Percentiles rank a stretch among this genome's conserved stretches.
Evolutionary conservation across 2,113 vertebrate genomes (phyloP).

Genomic region (Seriola dumerili): DNA sequence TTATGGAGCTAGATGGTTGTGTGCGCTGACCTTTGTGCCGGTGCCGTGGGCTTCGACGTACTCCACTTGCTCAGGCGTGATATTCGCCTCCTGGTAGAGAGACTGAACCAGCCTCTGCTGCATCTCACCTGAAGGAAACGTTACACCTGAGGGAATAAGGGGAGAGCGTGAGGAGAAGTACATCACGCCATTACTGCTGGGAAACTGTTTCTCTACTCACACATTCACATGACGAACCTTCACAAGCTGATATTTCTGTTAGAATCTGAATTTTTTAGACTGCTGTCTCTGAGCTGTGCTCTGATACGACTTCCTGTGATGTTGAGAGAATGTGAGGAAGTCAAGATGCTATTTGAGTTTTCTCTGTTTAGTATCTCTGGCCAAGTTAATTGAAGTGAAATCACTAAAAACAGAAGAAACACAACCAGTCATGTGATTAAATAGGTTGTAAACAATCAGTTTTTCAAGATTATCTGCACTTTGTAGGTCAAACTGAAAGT

Average conservation of each 20-base stretch:
- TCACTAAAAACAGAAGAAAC: background rate
- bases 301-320: too few species aligned
- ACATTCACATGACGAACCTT: too few species aligned
- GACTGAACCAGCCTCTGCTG: constrained; percentile 88
- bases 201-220: background rate
- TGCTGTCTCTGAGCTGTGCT: background rate
- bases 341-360: background rate
- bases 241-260: background rate
- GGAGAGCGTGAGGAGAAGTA: background rate
- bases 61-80: constrained; percentile 89
- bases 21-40: constrained; percentile 91
- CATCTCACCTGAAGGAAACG: constrained; percentile 93
- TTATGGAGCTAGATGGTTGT: background rate
- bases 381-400: background rate
- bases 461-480: background rate
- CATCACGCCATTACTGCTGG: background rate
- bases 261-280: background rate
- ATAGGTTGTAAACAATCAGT: background rate
- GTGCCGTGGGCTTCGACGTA: constrained; percentile 97
- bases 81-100: constrained; percentile 84
- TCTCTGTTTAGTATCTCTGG: background rate
- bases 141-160: constrained; percentile 87
- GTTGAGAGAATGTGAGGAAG: background rate
- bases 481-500: background rate
- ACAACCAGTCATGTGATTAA: background rate